Evolutionary conservation across 1,140 invertebrate genomes (phyloP).

Genomic region (Drosophila arawakana): DNA sequence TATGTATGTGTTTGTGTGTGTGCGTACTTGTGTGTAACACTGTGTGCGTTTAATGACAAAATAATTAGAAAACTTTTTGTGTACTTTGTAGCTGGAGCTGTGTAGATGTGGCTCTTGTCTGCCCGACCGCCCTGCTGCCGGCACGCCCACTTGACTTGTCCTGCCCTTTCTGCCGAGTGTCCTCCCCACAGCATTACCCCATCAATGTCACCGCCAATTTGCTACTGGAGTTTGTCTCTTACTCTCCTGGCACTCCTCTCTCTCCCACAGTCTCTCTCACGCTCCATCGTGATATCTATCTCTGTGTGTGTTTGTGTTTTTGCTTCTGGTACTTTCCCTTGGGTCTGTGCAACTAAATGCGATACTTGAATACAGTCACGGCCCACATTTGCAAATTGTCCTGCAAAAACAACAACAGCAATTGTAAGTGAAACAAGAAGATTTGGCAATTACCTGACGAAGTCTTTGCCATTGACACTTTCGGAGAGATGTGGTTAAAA

Average conservation of each 20-base stretch:
- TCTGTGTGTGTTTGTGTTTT: constrained; percentile 12
- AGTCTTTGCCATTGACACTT: constrained; percentile 63
- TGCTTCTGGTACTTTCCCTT: constrained; percentile 24
- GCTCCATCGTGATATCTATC: too few species aligned
- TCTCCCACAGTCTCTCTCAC: background rate
- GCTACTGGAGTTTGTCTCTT: constrained; percentile 51
- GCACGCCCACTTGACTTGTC: constrained; percentile 25
- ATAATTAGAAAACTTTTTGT: constrained; percentile 84
- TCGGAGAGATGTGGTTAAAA: background rate
- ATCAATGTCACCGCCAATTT: constrained; percentile 81
- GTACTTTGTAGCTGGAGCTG: constrained; percentile 73
- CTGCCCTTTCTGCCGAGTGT: background rate
- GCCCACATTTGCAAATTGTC: constrained; percentile 67
- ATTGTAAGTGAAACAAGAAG: constrained; percentile 42
- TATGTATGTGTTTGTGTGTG: constrained; percentile 9
- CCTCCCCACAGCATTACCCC: constrained; percentile 29
- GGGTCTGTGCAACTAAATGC: constrained; percentile 33
- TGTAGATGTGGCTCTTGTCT: constrained; percentile 43
- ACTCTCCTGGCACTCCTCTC: background rate
- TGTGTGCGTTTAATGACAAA: constrained; percentile 83
- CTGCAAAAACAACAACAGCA: constrained; percentile 38
- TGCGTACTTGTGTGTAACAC: constrained; percentile 29
- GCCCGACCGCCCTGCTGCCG: constrained; percentile 25
- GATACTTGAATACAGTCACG: constrained; percentile 49
- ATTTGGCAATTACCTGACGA: constrained; percentile 61